Evolutionary conservation across 1,140 invertebrate genomes (phyloP).

Genomic region (Cyphomyrmex costatus): DNA sequence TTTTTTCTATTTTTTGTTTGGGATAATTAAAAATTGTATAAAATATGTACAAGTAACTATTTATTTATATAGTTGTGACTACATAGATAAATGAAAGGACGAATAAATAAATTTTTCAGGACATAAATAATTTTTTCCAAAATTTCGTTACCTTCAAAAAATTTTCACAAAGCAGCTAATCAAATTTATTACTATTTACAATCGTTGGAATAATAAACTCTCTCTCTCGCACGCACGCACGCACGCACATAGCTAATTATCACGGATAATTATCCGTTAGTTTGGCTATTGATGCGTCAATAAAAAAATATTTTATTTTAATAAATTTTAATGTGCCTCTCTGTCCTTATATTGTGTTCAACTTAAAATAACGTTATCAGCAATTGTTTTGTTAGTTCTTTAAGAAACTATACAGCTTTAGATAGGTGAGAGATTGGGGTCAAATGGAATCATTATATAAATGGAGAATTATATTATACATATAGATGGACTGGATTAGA

Average conservation of each 20-base stretch:
- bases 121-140: background rate
- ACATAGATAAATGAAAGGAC: background rate
- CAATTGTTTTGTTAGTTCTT: background rate
- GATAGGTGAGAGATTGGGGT: too few species aligned
- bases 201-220: too few species aligned
- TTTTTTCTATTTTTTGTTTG: too few species aligned
- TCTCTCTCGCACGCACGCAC: too few species aligned
- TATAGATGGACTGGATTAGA: too few species aligned
- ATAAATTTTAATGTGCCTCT: too few species aligned
- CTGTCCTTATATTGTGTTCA: background rate
- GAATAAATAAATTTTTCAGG: background rate
- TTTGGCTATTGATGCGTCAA: background rate
- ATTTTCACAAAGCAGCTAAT: background rate
- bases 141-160: background rate
- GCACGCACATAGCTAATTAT: too few species aligned
- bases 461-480: too few species aligned
- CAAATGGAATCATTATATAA: too few species aligned
- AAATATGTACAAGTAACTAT: background rate
- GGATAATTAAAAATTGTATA: background rate
- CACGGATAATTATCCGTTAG: background rate
- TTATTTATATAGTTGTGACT: background rate
- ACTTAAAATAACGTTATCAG: background rate
- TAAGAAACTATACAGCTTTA: background rate
- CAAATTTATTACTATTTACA: too few species aligned
- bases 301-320: background rate